Evolutionary conservation across 1,140 invertebrate genomes (phyloP), one percentile per base, ranked within the genome.

Genomic region (Drosophila chauvacae): DNA sequence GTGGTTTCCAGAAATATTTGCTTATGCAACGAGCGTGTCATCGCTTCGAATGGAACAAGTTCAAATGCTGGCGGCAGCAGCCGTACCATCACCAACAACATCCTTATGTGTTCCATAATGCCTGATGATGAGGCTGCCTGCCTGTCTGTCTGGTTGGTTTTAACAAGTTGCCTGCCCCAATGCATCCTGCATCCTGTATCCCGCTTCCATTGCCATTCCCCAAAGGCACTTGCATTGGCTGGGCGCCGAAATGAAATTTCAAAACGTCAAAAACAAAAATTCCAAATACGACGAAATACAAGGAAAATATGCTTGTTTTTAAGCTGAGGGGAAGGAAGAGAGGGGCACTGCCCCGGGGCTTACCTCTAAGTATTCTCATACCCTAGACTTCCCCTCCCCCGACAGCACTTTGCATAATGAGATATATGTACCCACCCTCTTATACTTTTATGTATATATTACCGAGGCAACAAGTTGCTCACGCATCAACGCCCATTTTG

Each of bases 1-100:
- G 77, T 44, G 57, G 74, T 71, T 64, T 66, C 53, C 71, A 55
- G 61, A 80, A 88, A 79, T 90, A 90, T 90, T 90, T 90, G 85
- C 86, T 90, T 90, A 90, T 90, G 85, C 85, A 90, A 90, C 81
- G 81, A 85, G 75, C 75, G 68, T 88, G 85, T 81, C 85, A 90
- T 88, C 81, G 88, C 76, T 90, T 58, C 62, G 74, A 85, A 85
- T 77, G 77, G 84, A 77, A 88, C 69, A 59, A 88, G 82, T 82
- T 82, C 84, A 82, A 80, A 79, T 80, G 82, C 61, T 73, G 65
- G 66, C 79, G 72, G 23, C 60, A 57, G 23, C 72, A 59, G 57
- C 71, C 65, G 16, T 7, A 28, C 5, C 30, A 28, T 1, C 30
- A 9, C 7, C 64, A 69, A 44, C 74, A 76, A 41, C 75, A 77